Base-by-base conservation (phyloP, 2,797 vertebrate species). In the Ara ararauna region DNA sequence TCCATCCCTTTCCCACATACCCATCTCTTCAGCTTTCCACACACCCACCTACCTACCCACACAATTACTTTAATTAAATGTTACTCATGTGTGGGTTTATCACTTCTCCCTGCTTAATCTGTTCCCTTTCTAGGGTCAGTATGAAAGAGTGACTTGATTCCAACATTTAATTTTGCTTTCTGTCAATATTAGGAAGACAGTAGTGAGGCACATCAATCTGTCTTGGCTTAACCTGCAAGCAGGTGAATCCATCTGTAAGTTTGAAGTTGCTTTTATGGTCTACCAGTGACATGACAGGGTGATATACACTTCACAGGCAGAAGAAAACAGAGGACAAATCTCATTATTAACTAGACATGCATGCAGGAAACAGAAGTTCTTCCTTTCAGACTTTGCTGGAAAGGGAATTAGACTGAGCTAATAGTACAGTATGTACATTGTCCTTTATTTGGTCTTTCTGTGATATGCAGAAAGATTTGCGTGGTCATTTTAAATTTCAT, bases 41-140 rank as follows among this genome's bases (percentile, higher is more conserved):
- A 30, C 45, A 65, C 34, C 62, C 85, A 68, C 56, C 40, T 60
- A 62, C 58, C 51, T 54, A 66, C 86, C 71, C 64, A 64, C 85
- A 56, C 85, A 86, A 95, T 78, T 67, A 38, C 77, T 91, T 95
- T 75, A 92, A 93, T 95, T 95, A 89, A 76, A 84, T 16, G 6
- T 82, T 80, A 56, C 62, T 90, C 42, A 14, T 86, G 22, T 75
- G 78, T 66, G 45, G 71, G 51, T 29, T 82, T 77, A 65, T 54
- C 48, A 5, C 26, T 89, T 96, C 45, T 85, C 16, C 34, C 34
- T 74, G 65, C 47, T 66, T 87, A 62, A 71, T 48, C 27, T 61
- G n/a, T 40, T 90, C 64, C 10, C n/a, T 79, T 93, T 65, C 68
- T 51, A 18, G 62, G 89, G 72, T 75, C 93, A 68, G 26, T 73